Base-by-base conservation (phyloP, 2,113 vertebrate genomes). In the Synodontis membranacea region DNA sequence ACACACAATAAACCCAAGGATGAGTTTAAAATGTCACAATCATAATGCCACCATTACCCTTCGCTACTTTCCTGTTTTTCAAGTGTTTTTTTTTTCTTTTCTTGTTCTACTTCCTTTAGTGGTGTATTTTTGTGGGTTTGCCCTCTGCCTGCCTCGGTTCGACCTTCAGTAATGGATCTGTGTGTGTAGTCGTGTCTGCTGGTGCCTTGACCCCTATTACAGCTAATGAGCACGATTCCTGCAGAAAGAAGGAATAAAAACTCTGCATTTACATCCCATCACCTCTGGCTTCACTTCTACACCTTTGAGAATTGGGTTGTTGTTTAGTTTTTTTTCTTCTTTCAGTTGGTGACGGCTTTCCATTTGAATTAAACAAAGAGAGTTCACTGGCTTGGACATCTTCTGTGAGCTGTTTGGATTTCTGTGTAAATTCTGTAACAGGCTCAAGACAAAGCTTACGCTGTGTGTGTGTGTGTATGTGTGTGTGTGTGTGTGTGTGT, bases 111-210 rank as follows among this genome's bases (percentile, higher is more conserved):
- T 50, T 11, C 31, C 31, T 70, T 10, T 70, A 6, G 34, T 39
- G 52, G 21, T 56, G 56, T 54, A 28, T 56, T 50, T 74, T 0
- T 28, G 82, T 2, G 50, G 14, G 17, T 25, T n/a, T 50, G 48
- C 37, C 82, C 62, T 68, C 46, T 37, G 64, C 62, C 82, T 39
- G 64, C 31, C 44, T 68, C 28, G n/a, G 9, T 54, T 39, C 44
- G 82, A 83, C 82, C 82, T 68, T 48, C n/a, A 11, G 82, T 83
- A 68, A 83, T 84, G 82, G 64, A 74, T 72, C 64, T 21, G 34
- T 54, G 31, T 68, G 82, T 72, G 82, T 12, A 39, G 66, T 54
- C n/a, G 37, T 52, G 60, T 54, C 46, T 54, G 31, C 37, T 21
- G 31, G 48, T 54, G 23, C 66, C 37, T n/a, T 39, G 31, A 84